Conservation (phyloP, 2,797 vertebrate species). For the Falco naumanni region DNA sequence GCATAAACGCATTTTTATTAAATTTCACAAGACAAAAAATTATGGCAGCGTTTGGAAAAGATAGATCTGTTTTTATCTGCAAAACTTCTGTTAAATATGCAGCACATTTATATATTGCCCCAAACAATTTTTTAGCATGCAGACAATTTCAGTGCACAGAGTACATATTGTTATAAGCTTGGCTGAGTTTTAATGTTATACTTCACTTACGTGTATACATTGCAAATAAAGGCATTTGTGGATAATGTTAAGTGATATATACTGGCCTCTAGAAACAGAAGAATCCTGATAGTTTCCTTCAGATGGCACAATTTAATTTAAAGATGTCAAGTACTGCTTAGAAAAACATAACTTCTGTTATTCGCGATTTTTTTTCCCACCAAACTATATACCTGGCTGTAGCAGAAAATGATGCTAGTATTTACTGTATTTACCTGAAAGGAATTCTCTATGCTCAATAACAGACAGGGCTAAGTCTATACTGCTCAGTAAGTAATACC, state of each 20-base stretch:
- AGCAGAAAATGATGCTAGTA: background rate
- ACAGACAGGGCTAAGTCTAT: background rate
- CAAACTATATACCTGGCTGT: background rate
- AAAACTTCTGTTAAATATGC: background rate
- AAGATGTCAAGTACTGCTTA: background rate
- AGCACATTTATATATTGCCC: background rate
- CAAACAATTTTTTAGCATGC: background rate
- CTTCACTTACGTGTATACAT: background rate
- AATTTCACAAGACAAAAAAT: background rate
- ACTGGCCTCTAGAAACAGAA: background rate
- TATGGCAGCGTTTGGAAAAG: background rate
- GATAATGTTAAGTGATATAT: background rate
- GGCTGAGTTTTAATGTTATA: background rate
- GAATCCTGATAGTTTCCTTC: background rate
- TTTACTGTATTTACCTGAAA: background rate
- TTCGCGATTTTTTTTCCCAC: background rate
- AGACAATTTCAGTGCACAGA: background rate
- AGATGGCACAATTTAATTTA: background rate
- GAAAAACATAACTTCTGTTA: accelerated
- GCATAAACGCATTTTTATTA: background rate
- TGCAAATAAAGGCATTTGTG: background rate
- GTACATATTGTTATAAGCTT: conserved; percentile 1
- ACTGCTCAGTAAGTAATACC: background rate
- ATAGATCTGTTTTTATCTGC: background rate
- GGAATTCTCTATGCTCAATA: background rate